Conservation (phyloP, 1,140 invertebrate genomes). For the Drosophila sulfurigaster region DNA sequence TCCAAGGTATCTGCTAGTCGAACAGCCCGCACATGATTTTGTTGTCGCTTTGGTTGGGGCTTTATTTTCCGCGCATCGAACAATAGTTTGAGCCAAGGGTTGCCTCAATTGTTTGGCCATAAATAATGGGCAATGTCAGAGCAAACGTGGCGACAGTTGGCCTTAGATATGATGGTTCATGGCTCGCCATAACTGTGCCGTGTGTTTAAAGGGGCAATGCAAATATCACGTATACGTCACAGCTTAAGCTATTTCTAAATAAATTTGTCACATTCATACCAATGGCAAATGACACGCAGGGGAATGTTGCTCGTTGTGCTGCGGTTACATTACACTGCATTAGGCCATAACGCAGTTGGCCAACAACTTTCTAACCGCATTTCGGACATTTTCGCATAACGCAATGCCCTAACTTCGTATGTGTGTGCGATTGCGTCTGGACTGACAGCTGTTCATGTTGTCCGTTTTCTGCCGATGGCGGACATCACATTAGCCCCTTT, state of each 20-base stretch:
- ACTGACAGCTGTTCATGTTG: slow-evolving; percentile 75
- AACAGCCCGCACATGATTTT: neutral
- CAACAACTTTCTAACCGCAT: slow-evolving; percentile 46
- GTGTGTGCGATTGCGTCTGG: slow-evolving; percentile 12
- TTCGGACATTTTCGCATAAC: slow-evolving; percentile 41
- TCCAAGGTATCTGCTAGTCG: neutral
- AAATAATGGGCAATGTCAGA: slow-evolving; percentile 67
- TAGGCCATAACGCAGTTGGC: slow-evolving; percentile 46
- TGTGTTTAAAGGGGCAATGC: slow-evolving; percentile 22
- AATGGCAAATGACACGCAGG: slow-evolving; percentile 64
- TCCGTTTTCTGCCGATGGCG: slow-evolving; percentile 44
- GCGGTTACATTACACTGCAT: slow-evolving; percentile 58
- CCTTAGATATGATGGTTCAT: slow-evolving; percentile 24
- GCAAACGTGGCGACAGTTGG: slow-evolving; percentile 53
- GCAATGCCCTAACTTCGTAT: slow-evolving; percentile 4
- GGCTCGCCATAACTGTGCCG: neutral
- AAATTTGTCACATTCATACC: slow-evolving; percentile 57
- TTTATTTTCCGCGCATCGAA: slow-evolving; percentile 61
- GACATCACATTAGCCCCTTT: slow-evolving; percentile 74
- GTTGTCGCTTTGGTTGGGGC: slow-evolving; percentile 9
- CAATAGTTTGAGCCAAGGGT: slow-evolving; percentile 58
- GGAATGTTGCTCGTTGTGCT: slow-evolving; percentile 42
- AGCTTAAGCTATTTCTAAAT: slow-evolving; percentile 13
- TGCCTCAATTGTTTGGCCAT: slow-evolving; percentile 76
- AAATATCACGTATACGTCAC: slow-evolving; percentile 66